Evolutionary conservation across 2,113 vertebrate species (phyloP), one percentile per base, ranked within the genome.

Genomic region (Rhinolophus ferrumequinum): DNA sequence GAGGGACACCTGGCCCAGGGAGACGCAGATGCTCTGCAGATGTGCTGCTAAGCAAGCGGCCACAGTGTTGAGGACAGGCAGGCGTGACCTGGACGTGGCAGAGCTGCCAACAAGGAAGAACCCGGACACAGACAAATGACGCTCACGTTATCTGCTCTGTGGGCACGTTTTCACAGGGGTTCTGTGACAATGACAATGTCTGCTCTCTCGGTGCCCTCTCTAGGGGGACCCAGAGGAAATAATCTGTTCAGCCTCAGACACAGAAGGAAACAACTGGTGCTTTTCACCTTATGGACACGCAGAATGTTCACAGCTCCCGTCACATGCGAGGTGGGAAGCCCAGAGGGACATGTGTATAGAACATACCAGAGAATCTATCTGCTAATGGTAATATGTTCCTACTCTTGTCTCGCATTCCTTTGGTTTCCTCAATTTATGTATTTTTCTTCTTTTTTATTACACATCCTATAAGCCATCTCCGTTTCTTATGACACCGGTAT

Each of bases 311-410:
- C 11, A 77, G 79, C 54, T 62, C 67, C 38, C 64, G 62, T 13
- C 24, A 41, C 75, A 5, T 11, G 3, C 58, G 7, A 28, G 38
- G 44, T 18, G 73, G 82, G 90, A 69, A 52, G 83, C 56, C 28
- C 64, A 9, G 62, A 14, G 14, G 6, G 54, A 54, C 0, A 0
- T 0, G 0, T 11, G n/a, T 9, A 0, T 6, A 15, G 83, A 28
- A 64, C 41, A 30, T 1, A 11, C 30, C 12, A 18, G 19, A 41
- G 62, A 35, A 0, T 22, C 75, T 3, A 13, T 58, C 35, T 28
- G 81, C 35, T 19, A 11, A 4, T 4, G 14, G 33, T 24, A 69
- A 6, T 5, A 3, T 1, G 1, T 11, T 50, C 76, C 85, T 41
- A 10, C 58, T 76, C 50, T 66, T 11, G 58, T 77, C 54, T n/a